Evolutionary conservation across 2,888 invertebrate genomes (phyloP).

Genomic region (Oscheius onirici): DNA sequence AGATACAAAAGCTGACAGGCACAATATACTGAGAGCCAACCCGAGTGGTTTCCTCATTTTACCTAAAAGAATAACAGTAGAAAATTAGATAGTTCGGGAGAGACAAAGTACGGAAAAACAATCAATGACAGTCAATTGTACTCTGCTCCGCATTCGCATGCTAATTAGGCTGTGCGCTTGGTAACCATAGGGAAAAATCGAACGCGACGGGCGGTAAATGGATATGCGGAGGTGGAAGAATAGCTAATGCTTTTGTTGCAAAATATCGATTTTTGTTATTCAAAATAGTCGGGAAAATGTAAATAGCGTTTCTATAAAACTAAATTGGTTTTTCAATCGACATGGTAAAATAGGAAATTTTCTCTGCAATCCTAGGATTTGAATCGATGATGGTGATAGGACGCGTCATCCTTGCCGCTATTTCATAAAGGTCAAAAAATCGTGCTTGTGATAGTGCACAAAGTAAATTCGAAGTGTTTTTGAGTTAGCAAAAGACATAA

Average conservation of each 20-base stretch:
- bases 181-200: constrained; percentile 1
- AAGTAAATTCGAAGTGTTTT: too few relatives aligned
- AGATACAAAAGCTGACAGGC: not conserved
- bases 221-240: not conserved
- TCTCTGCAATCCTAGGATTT: too few relatives aligned
- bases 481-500: too few relatives aligned
- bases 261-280: not conserved
- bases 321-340: too few relatives aligned
- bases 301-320: too few relatives aligned
- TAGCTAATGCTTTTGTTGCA: not conserved
- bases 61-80: too few relatives aligned
- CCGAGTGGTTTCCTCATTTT: too few relatives aligned
- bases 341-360: too few relatives aligned
- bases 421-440: not conserved
- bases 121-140: constrained; percentile 16
- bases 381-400: not conserved
- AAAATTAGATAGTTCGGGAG: not conserved
- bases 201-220: not conserved
- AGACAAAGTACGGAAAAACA: constrained; percentile 2
- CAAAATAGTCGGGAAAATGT: not conserved
- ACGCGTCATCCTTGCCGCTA: not conserved
- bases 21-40: too few relatives aligned
- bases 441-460: not conserved
- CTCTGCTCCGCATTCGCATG: constrained; percentile 12
- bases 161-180: constrained; percentile 23